A percentile compares a stretch with the other conserved stretches of the same genome.
These are phyloP conservation scores for Chydorus sphaericus DNA, from an alignment of 2,888 invertebrate species.

Conservation along the genomic window DNA sequence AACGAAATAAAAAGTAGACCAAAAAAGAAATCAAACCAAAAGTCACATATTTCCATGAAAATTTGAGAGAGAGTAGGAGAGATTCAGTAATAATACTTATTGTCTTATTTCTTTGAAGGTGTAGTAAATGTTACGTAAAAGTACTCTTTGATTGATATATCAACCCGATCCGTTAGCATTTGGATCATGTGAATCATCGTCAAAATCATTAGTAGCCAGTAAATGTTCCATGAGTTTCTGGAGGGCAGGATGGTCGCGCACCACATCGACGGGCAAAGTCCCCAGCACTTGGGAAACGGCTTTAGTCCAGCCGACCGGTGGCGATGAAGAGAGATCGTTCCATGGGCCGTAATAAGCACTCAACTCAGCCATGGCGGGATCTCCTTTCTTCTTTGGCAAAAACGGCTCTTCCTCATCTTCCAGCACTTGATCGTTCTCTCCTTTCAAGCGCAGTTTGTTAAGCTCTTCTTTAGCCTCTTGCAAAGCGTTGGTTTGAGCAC, in stretches of 20 bases:
- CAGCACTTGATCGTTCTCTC: neutral
- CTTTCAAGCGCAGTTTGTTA: neutral
- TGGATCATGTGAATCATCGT: neutral
- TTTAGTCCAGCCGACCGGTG: neutral
- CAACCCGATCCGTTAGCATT: conserved; percentile 13
- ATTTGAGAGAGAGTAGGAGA: no score
- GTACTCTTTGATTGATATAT: no score
- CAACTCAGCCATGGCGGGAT: no score
- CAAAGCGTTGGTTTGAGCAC: conserved; percentile 9
- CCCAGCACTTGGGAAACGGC: conserved; percentile 8
- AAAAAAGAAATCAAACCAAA: no score
- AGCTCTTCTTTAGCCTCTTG: conserved; percentile 10
- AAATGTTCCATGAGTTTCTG: conserved; percentile 1
- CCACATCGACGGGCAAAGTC: neutral
- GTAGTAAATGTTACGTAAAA: no score
- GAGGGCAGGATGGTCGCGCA: conserved; percentile 1
- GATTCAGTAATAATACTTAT: no score
- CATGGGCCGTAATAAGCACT: neutral
- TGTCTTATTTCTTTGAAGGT: no score
- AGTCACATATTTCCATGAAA: no score
- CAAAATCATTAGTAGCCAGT: conserved; percentile 1
- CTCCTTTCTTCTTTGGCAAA: neutral
- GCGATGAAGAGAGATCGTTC: neutral
- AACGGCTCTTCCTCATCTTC: neutral
- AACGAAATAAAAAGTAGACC: neutral